These are phyloP conservation scores for Tetropium fuscum DNA, from an alignment of 2,888 invertebrate species.

Conservation along the genomic window DNA sequence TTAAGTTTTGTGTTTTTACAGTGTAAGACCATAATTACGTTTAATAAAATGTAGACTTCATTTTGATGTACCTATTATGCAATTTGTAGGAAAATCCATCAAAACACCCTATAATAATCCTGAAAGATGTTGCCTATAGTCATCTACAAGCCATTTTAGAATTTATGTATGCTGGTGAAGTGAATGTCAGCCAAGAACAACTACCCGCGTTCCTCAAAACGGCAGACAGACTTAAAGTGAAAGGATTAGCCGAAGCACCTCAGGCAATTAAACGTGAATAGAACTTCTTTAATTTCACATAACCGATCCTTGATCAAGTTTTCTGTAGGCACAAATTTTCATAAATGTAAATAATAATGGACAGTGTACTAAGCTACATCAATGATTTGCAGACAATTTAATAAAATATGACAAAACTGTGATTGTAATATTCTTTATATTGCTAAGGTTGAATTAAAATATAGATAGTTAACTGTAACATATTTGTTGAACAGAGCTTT, in stretches of 20 bases:
- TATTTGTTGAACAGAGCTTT: no score
- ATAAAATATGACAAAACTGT: conserved; percentile 18
- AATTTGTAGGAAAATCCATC: conserved; percentile 88
- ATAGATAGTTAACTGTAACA: no score
- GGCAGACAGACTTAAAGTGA: conserved; percentile 92
- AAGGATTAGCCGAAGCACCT: conserved; percentile 92
- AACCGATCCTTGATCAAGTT: conserved; percentile 6
- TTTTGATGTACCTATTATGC: conserved; percentile 49
- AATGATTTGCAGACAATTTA: conserved; percentile 5
- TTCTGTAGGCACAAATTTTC: conserved; percentile 18
- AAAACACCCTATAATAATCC: conserved; percentile 93
- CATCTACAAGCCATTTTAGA: conserved; percentile 93
- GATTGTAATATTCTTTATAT: conserved; percentile 17
- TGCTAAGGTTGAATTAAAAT: neutral
- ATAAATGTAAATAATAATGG: conserved; percentile 6
- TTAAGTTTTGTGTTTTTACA: no score
- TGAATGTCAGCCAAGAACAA: conserved; percentile 92
- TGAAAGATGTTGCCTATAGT: conserved; percentile 93
- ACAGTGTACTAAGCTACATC: neutral
- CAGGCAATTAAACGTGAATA: conserved; percentile 87
- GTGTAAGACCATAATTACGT: no score
- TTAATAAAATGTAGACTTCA: no score
- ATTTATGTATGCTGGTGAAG: conserved; percentile 93
- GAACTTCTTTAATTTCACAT: conserved; percentile 20
- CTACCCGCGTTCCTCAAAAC: conserved; percentile 92